Evolutionary conservation across 2,113 vertebrate genomes (phyloP), one percentile per base, ranked within the genome.

Genomic region (Narcine bancroftii): DNA sequence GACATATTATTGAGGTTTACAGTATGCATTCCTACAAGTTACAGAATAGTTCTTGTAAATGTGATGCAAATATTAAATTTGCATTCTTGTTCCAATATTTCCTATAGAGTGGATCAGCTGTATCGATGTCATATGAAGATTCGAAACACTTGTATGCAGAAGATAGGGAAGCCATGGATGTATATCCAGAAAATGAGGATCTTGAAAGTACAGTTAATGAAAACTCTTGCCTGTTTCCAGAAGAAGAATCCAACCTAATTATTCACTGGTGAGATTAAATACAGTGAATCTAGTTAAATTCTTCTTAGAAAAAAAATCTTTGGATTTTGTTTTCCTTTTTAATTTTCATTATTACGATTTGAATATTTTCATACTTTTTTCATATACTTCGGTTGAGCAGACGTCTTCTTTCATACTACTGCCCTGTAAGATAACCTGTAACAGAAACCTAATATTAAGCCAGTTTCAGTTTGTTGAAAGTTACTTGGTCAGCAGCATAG

Each of bases 181-280:
- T 96, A 42, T 89, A 89, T 65, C n/a, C n/a, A 94, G 95, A 95
- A 92, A 56, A 94, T 10, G 95, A 24, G 0, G 11, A 56, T 53
- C 29, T 50, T n/a, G 79, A 95, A 93, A 96, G 94, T 33, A 92
- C 94, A 92, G 92, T 95, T 69, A 50, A 93, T 94, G 95, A 95
- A 53, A 92, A 95, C 92, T 95, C 95, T 95, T 95, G 93, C 93
- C 95, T 95, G 92, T 93, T 94, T 92, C 93, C 94, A 1, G 93
- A 93, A 42, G 93, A 93, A 72, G 94, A 93, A 93, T 94, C 94
- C 92, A 96, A 95, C 0, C 96, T 96, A 94, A 92, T 93, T 92
- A 95, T 95, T 50, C 95, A 94, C 0, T 94, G 96, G 96, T 97
- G 94, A 96, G 96, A 95, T 47, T 45, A 6, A 89, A 65, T 89